Evolutionary conservation across 2,113 vertebrate genomes (phyloP).

Genomic region (Austrofundulus limnaeus): DNA sequence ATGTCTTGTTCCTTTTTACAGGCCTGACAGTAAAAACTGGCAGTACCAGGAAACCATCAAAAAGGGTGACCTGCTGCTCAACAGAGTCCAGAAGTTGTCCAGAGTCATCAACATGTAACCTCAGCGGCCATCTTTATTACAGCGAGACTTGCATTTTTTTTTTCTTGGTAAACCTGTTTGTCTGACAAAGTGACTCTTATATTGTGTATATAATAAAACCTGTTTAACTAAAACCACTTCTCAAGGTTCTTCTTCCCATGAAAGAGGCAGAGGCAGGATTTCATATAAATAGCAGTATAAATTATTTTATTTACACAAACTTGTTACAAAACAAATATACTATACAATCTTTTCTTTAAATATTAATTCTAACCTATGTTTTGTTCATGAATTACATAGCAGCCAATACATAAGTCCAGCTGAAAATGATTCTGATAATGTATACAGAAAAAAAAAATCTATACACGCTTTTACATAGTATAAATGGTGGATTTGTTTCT

Average conservation of each 20-base stretch:
- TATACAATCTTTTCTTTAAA: slow-evolving; percentile 99
- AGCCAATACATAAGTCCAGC: slow-evolving; percentile 98
- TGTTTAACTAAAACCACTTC: slow-evolving; percentile 52
- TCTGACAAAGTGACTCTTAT: slow-evolving; percentile 66
- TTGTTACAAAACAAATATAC: slow-evolving; percentile 99
- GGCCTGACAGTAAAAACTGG: slow-evolving; percentile 99
- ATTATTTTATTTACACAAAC: slow-evolving; percentile 99
- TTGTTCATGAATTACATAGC: slow-evolving; percentile 99
- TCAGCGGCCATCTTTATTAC: slow-evolving; percentile 14
- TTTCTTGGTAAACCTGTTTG: slow-evolving; percentile 47
- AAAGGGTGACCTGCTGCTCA: slow-evolving; percentile 96
- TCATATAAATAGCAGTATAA: slow-evolving; percentile 99
- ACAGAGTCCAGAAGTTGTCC: slow-evolving; percentile 98
- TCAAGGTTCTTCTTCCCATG: slow-evolving; percentile 1
- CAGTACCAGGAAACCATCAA: slow-evolving; percentile 99
- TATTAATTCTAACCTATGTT: slow-evolving; percentile 98
- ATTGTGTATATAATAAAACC: slow-evolving; percentile 83
- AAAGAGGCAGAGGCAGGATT: slow-evolving; percentile 71
- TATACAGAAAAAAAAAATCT: slow-evolving; percentile 83
- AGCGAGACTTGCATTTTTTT: slow-evolving; percentile 33
- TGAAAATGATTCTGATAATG: slow-evolving; percentile 95
- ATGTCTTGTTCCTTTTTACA: slow-evolving; percentile 67
- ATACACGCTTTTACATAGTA: slow-evolving; percentile 94
- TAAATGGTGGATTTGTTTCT: slow-evolving; percentile 86
- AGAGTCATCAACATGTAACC: slow-evolving; percentile 97